Evolutionary conservation across 2,113 vertebrate genomes (phyloP).

Genomic region (Apaloderma vittatum): DNA sequence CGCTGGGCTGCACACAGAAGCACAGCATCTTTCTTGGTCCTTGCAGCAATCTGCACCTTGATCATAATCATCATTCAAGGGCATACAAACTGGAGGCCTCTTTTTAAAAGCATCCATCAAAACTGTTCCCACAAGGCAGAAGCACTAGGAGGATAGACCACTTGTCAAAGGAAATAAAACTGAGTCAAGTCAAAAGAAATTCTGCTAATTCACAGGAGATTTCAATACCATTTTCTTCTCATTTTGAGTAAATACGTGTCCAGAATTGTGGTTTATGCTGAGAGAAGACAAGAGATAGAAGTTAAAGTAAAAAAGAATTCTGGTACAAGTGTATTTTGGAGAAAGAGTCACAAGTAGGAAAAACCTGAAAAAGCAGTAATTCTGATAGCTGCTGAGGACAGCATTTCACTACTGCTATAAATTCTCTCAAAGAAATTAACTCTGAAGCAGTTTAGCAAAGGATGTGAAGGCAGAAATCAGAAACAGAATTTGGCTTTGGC

Average conservation of each 20-base stretch:
- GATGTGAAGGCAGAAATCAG: slow-evolving; percentile 20
- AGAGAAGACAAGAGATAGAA: not conserved
- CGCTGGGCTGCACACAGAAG: not conserved
- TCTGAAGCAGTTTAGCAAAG: slow-evolving; percentile 25
- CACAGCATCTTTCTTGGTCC: not conserved
- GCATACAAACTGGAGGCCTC: not conserved
- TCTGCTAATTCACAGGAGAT: not conserved
- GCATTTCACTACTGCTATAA: slow-evolving; percentile 55
- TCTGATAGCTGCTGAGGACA: slow-evolving; percentile 56
- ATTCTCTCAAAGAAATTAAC: slow-evolving; percentile 60
- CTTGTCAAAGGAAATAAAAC: not conserved
- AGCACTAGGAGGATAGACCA: not conserved
- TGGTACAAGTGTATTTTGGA: slow-evolving; percentile 24
- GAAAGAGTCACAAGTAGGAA: slow-evolving; percentile 11
- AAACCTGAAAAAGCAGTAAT: slow-evolving; percentile 67
- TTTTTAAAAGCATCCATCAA: not conserved
- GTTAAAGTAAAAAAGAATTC: slow-evolving; percentile 8
- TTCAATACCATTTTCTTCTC: not conserved
- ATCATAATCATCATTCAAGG: not conserved
- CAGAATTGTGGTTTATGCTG: not conserved
- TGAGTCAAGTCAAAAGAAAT: not conserved
- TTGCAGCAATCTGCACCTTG: not conserved
- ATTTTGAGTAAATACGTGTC: not conserved
- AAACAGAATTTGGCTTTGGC: slow-evolving; percentile 16
- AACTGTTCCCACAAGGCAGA: not conserved